Base-by-base conservation (phyloP, 2,888 invertebrate genomes). In the Philaethria dido region DNA sequence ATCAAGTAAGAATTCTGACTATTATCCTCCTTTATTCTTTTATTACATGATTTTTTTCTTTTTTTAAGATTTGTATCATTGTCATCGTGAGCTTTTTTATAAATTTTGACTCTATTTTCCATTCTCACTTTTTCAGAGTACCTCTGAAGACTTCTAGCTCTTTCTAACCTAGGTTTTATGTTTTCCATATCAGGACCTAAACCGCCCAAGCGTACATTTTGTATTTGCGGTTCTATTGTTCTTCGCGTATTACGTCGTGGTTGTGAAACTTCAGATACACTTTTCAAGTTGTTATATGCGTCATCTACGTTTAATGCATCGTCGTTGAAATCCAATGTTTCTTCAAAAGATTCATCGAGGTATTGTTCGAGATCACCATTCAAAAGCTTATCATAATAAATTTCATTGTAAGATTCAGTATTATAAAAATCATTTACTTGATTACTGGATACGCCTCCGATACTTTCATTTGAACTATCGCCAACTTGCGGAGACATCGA, bases 81-180 rank as follows among this genome's bases (percentile, higher is more conserved):
- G 25, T 88, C 86, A 44, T 88, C 81, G 29, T 83, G 71, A 0
- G 83, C 79, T 61, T 83, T 87, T 73, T 89, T 92, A 67, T 92
- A 92, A 70, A 92, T 90, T 77, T 78, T 87, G 2, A 91, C 75
- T 20, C 90, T 80, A 71, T 92, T 92, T 77, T 89, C 90, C 87
- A 89, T 90, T 73, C 92, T 82, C 0, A 92, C 88, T 71, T 86
- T 90, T 77, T 92, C 92, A 1, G 92, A 92, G 76, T 92, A 92
- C 72, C 92, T 84, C 76, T 92, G 92, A 29, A 92, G 81, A 63
- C 92, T 91, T 72, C 88, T 81, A 55, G 92, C 92, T 80, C 92
- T 83, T 74, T 92, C 91, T 47, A 92, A 72, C 67, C 90, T 83
- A 18, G 92, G 92, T 72, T 83, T 88, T 14, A 92, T 89, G 54